Evolutionary conservation across 2,888 invertebrate genomes (phyloP), one percentile per base, ranked within the genome.

Genomic region (Argyresthia albistria): DNA sequence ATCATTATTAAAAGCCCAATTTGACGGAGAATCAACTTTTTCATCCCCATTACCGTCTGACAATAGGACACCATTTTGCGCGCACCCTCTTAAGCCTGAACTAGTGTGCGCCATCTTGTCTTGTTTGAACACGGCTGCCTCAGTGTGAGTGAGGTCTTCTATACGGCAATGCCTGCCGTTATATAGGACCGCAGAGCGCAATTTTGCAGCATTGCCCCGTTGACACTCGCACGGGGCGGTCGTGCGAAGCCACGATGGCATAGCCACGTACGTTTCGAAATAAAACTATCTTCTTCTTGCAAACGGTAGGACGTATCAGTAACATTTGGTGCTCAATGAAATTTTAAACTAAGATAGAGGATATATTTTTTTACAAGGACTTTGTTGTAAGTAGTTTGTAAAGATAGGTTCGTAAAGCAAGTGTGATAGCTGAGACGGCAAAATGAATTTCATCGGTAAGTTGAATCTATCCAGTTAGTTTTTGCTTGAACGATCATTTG

Each of bases 391-490:
- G 14, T 48, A 48, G 12, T 80, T 83, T 81, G 80, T 82, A 37
- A 25, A 25, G 25, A 71, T 71, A 61, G 59, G 49, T 82, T 74
- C 64, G 65, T 73, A 48, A 55, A 62, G 57, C 57, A 59, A 70
- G 69, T 75, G 81, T 71, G 75, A 68, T 61, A 67, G 57, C 55
- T 25, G 62, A 60, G 48, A 45, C 60, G 59, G 57, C 80, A 72
- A 74, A 61, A 86, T 86, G 86, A 86, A 86, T 65, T 86, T 86
- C 65, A 75, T 86, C 57, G 86, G 86, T 86, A 60, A 86, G 86
- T 86, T 52, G 6, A 25, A 2, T 25, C 25, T 25, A 25, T 25
- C 6, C 25, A 25, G 2, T 6, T 25, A 25, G 6, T 25, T 25
- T 25, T 25, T 25, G 2, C 25, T 6, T 4, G 12, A n/a, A 48